Evolutionary conservation across 2,888 invertebrate genomes (phyloP).

Genomic region (Cryptophagus acutangulus): DNA sequence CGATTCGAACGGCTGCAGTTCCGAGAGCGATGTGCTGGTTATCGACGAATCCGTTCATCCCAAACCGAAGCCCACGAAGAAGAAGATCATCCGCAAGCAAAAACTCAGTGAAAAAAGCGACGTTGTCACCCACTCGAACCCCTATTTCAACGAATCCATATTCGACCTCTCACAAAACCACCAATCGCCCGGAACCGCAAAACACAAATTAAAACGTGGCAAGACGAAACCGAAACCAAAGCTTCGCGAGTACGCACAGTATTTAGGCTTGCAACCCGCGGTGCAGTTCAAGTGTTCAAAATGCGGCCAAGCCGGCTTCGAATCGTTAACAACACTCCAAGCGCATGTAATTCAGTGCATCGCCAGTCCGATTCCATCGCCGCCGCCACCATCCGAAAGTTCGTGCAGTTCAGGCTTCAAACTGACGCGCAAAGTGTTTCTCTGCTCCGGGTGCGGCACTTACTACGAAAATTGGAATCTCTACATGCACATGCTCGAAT

Average conservation of each 20-base stretch:
- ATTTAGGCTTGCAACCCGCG: slow-evolving; percentile 65
- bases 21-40: slow-evolving; percentile 45
- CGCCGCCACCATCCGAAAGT: slow-evolving; percentile 44
- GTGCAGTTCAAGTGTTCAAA: slow-evolving; percentile 70
- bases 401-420: slow-evolving; percentile 54
- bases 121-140: slow-evolving; percentile 39
- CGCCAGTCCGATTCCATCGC: slow-evolving; percentile 29
- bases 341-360: slow-evolving; percentile 64
- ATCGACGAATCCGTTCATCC: slow-evolving; percentile 43
- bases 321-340: slow-evolving; percentile 61
- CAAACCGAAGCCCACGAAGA: slow-evolving; percentile 22
- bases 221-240: slow-evolving; percentile 38
- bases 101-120: slow-evolving; percentile 10
- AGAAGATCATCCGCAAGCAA: slow-evolving; percentile 3
- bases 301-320: slow-evolving; percentile 65
- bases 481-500: slow-evolving; percentile 77
- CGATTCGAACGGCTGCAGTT: slow-evolving; percentile 39
- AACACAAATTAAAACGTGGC: slow-evolving; percentile 16
- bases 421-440: slow-evolving; percentile 71
- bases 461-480: slow-evolving; percentile 85
- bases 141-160: slow-evolving; percentile 45
- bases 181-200: slow-evolving; percentile 13
- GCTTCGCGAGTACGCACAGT: slow-evolving; percentile 62
- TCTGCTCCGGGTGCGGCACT: slow-evolving; percentile 77
- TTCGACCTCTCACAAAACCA: slow-evolving; percentile 43